Evolutionary conservation across 2,113 vertebrate genomes (phyloP).

Genomic region (Platichthys stellatus): DNA sequence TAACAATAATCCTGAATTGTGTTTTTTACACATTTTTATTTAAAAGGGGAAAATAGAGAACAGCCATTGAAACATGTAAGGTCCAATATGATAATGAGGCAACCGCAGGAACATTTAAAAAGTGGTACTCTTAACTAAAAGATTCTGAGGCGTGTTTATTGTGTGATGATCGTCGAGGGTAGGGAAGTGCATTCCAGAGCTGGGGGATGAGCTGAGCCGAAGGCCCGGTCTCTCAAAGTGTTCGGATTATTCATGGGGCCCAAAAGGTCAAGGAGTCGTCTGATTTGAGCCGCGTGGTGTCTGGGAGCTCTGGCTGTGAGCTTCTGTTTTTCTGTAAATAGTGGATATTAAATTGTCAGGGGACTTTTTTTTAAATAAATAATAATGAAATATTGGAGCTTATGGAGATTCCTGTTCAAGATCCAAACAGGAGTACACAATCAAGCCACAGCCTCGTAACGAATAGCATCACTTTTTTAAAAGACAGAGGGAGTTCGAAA

Average conservation of each 20-base stretch:
- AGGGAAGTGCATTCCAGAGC: constrained; percentile 37
- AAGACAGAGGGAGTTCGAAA: no score
- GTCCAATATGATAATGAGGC: background rate
- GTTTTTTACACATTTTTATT: background rate
- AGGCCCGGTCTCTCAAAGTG: background rate
- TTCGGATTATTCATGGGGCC: constrained; percentile 31
- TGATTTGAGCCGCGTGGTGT: constrained; percentile 18
- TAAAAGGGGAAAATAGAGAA: background rate
- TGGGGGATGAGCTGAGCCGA: background rate
- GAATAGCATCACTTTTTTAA: background rate
- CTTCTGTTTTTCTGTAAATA: constrained; percentile 18
- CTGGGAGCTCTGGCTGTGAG: background rate
- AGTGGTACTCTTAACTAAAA: constrained; percentile 12
- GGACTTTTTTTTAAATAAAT: background rate
- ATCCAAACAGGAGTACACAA: background rate
- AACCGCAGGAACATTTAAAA: background rate
- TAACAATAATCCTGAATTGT: background rate
- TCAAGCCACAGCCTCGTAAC: background rate
- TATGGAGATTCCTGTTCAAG: background rate
- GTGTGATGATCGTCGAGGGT: background rate
- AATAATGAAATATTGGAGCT: background rate
- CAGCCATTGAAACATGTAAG: background rate
- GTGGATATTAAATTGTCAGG: constrained; percentile 6
- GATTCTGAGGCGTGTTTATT: background rate
- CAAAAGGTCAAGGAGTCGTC: constrained; percentile 37